Base-by-base conservation (phyloP, 2,113 vertebrate species). In the Xyrauchen texanus region DNA sequence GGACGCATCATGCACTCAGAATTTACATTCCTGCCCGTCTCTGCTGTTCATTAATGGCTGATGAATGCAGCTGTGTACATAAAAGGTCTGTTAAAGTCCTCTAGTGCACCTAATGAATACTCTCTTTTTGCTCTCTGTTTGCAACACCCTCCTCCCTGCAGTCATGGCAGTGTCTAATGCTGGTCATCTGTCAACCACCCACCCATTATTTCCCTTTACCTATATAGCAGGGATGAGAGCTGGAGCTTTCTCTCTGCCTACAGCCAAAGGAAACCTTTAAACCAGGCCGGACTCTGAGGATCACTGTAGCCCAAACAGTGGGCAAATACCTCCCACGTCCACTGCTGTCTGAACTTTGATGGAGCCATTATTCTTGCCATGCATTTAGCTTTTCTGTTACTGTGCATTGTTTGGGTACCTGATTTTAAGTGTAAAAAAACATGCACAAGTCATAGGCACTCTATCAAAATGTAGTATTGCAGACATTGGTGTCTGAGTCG, bases 121-220 rank as follows among this genome's bases (percentile, higher is more conserved):
- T 78, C 53, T 10, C 49, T 83, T 81, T 70, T 74, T 49, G 42
- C 53, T 73, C 44, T 61, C 63, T 62, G 13, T 34, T 34, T 34
- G 21, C 21, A 34, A 34, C 21, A 1, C 21, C 21, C 16, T 53
- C 46, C 47, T 16, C 51, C 63, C 34, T 49, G 52, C 67, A 4
- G 42, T 42, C 67, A 4, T 47, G 53, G 51, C 52, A 11, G 16
- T 13, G 21, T 72, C 8, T 70, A 76, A 84, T 57, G 65, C 67
- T 78, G 74, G 67, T 84, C 75, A 77, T 78, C 75, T 68, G 77
- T 84, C 80, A 84, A 68, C 63, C 74, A 68, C 69, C 82, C 80
- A 66, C 77, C 82, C 78, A 67, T 81, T 84, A 88, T 91, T 88
- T 85, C 87, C 81, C 82, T 49, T 76, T 81, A 81, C 85, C 82